Evolutionary conservation across 2,888 invertebrate species (phyloP).

Genomic region (Protonemura montana): DNA sequence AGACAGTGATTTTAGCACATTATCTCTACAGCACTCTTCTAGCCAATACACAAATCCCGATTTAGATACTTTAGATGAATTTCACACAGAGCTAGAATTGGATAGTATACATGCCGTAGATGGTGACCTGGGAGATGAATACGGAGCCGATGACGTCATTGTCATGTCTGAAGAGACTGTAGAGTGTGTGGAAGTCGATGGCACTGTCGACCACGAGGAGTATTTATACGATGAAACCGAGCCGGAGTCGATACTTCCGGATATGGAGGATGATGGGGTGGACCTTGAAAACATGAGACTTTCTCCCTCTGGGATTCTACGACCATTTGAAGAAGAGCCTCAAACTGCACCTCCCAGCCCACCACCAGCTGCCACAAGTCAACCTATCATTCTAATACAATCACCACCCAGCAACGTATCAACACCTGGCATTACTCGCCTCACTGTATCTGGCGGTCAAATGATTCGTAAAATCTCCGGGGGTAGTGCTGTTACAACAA

Average conservation of each 20-base stretch:
- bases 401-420: constrained; percentile 45
- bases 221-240: constrained; percentile 19
- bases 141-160: constrained; percentile 43
- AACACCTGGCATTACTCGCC: constrained; percentile 34
- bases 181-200: constrained; percentile 47
- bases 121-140: constrained; percentile 42
- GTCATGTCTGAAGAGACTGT: constrained; percentile 44
- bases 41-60: constrained; percentile 55
- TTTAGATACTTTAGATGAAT: constrained; percentile 59
- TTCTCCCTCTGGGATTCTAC: not conserved
- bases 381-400: constrained; percentile 48
- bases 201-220: constrained; percentile 30
- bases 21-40: constrained; percentile 53
- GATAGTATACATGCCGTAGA: constrained; percentile 56
- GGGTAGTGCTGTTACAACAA: constrained; percentile 50
- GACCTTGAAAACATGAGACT: not conserved
- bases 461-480: constrained; percentile 58
- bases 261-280: constrained; percentile 44
- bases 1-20: constrained; percentile 56
- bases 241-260: constrained; percentile 48
- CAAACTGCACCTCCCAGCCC: not conserved
- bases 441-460: constrained; percentile 54
- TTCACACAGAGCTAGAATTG: constrained; percentile 60
- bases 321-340: not conserved
- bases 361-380: not conserved